Conservation (phyloP, 2,888 invertebrate genomes). For the Ceriagrion tenellum region DNA sequence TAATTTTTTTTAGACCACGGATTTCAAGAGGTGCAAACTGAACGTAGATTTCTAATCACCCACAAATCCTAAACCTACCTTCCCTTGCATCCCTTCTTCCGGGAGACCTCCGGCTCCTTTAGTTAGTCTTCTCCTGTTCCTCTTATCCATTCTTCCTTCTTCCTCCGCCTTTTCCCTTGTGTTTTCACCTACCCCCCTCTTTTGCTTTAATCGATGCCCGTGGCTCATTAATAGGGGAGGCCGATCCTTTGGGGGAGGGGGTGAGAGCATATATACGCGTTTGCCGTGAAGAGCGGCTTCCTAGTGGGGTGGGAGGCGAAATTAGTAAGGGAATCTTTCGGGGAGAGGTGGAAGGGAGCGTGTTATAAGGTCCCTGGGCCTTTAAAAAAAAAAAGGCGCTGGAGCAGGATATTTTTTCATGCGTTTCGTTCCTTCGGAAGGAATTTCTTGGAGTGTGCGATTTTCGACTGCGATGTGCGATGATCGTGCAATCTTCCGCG, state of each 20-base stretch:
- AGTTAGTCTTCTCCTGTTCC: too few species aligned
- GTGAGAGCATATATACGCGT: background rate
- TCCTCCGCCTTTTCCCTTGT: background rate
- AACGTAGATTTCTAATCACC: too few species aligned
- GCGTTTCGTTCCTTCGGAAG: background rate
- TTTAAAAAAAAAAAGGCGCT: background rate
- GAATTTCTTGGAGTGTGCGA: too few species aligned
- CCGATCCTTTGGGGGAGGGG: background rate
- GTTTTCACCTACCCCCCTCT: background rate
- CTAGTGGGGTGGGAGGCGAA: background rate
- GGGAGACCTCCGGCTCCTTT: too few species aligned
- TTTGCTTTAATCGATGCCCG: conserved; percentile 53
- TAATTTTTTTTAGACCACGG: too few species aligned
- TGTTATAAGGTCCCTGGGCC: background rate
- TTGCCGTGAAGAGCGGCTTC: conserved; percentile 22
- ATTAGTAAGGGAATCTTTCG: background rate
- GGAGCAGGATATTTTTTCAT: background rate
- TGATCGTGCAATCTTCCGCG: background rate
- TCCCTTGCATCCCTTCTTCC: background rate
- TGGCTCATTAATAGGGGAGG: conserved; percentile 60
- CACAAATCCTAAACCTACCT: background rate
- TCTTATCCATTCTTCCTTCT: background rate
- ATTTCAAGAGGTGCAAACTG: too few species aligned
- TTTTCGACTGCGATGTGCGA: background rate
- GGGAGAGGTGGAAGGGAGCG: background rate